phyloP scores from a whole-genome alignment of 1,140 invertebrate species.

The Leptonema lineaticorne region DNA sequence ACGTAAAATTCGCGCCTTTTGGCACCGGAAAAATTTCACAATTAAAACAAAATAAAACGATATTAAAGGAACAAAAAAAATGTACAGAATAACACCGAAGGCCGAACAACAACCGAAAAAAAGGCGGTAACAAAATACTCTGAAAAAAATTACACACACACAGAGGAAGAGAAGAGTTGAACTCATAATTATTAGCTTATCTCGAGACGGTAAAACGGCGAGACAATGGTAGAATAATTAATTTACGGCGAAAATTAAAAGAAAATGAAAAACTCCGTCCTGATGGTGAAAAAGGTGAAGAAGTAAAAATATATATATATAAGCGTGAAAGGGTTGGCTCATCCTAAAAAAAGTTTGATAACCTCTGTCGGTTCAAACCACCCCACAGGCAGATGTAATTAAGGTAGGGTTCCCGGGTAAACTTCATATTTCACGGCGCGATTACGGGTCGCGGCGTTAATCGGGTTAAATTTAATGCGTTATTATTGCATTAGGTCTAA shows the following conservation, averaged over 20 bases:
- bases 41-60: background rate
- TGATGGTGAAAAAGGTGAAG: background rate
- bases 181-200: slow-evolving; percentile 16
- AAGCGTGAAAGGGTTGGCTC: too few relatives aligned
- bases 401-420: slow-evolving; percentile 2
- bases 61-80: background rate
- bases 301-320: too few relatives aligned
- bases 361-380: background rate
- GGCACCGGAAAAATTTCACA: background rate
- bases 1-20: too few relatives aligned
- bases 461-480: slow-evolving; percentile 25
- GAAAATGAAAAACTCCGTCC: background rate
- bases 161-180: background rate
- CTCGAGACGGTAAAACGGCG: background rate
- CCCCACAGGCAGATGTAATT: slow-evolving; percentile 15
- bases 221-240: slow-evolving; percentile 15
- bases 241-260: slow-evolving; percentile 1
- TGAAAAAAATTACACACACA: background rate
- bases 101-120: too few relatives aligned
- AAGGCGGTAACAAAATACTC: background rate
- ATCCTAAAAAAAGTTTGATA: slow-evolving; percentile 9
- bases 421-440: slow-evolving; percentile 23
- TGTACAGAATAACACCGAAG: too few relatives aligned
- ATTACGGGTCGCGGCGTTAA: slow-evolving; percentile 18
- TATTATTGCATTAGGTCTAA: slow-evolving; percentile 20